These are phyloP conservation scores for Doris montereyensis DNA, from an alignment of 2,888 invertebrate species.

Conservation along the genomic window DNA sequence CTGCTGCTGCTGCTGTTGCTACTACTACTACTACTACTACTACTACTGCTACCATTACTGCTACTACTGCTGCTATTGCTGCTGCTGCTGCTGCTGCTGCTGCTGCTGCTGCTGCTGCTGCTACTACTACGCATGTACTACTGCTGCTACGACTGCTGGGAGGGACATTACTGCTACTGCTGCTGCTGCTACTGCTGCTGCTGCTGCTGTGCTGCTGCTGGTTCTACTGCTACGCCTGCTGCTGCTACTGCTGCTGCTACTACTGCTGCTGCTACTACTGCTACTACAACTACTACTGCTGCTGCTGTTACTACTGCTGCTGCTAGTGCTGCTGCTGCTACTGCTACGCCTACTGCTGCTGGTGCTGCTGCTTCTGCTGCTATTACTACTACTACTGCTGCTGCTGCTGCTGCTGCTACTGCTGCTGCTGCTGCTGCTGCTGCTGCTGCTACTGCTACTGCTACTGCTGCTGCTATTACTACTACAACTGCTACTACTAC, in stretches of 20 bases:
- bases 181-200: too few relatives aligned
- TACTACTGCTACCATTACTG: background rate
- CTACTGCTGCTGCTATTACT: background rate
- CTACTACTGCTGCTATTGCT: slow-evolving; percentile 6
- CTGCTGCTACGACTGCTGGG: too few relatives aligned
- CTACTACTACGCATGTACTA: slow-evolving; percentile 7
- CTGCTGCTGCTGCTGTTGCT: background rate
- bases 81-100: background rate
- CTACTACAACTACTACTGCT: too few relatives aligned
- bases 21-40: slow-evolving; percentile 8
- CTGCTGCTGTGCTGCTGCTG: too few relatives aligned
- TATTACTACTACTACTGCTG: background rate
- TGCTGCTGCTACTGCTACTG: background rate
- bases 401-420: background rate
- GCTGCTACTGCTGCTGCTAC: too few relatives aligned
- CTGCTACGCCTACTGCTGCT: too few relatives aligned
- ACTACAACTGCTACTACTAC: background rate
- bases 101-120: background rate
- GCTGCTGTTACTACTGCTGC: background rate
- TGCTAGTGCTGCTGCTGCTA: background rate
- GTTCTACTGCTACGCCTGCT: too few relatives aligned
- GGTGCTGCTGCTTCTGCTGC: too few relatives aligned
- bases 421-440: background rate
- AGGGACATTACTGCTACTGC: too few relatives aligned
- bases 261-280: too few relatives aligned